A percentile compares a stretch with the other conserved stretches of the same genome.
phyloP scores from a whole-genome alignment of 1,140 invertebrate genomes.

The Drosophila teissieri region DNA sequence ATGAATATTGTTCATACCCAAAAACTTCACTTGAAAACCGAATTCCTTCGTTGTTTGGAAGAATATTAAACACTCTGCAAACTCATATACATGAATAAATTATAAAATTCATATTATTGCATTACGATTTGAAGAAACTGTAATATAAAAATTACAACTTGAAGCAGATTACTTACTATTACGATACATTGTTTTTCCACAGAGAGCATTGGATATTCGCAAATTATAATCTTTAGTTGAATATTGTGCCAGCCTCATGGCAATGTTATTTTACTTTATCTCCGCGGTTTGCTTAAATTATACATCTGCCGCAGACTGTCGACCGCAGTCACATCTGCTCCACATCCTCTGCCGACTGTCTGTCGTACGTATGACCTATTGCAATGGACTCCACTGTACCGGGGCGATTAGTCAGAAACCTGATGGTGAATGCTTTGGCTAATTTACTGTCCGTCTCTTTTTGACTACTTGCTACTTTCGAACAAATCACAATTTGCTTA shows the following conservation, averaged over 20 bases:
- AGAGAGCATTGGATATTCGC: no score
- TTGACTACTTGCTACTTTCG: neutral
- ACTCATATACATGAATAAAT: no score
- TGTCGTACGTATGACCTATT: neutral
- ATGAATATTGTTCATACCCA: no score
- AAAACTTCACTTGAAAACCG: no score
- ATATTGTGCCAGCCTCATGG: neutral
- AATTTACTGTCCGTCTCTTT: slow-evolving; percentile 1
- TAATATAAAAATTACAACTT: no score
- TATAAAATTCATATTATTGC: no score
- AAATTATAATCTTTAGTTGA: neutral
- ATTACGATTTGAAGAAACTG: no score
- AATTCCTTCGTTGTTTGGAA: no score
- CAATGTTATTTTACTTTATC: slow-evolving; percentile 12
- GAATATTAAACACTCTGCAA: no score
- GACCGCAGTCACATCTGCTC: slow-evolving; percentile 7
- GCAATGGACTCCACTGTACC: slow-evolving; percentile 25
- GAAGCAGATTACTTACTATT: no score
- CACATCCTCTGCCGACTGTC: no score
- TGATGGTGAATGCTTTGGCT: slow-evolving; percentile 51
- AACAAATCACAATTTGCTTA: slow-evolving; percentile 27
- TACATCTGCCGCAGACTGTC: neutral
- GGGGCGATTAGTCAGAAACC: slow-evolving; percentile 76
- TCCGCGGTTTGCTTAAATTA: neutral
- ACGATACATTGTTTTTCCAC: no score